Conservation (phyloP, 2,797 vertebrate species). For the Neosalanx taihuensis region DNA sequence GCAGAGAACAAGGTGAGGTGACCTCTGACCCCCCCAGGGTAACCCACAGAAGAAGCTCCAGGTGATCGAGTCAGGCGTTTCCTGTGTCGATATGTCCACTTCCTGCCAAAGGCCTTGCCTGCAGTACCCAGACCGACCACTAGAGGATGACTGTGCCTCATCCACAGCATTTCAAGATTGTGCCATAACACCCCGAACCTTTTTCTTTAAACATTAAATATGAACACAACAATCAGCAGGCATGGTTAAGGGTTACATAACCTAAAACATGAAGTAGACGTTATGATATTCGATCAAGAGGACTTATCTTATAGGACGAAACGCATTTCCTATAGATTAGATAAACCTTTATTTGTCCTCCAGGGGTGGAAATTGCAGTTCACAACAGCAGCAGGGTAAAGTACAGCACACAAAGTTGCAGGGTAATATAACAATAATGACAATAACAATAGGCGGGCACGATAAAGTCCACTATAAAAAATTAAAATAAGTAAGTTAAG, state of each 20-base stretch:
- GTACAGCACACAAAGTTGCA: too few relatives aligned
- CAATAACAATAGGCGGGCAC: too few relatives aligned
- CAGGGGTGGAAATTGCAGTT: too few relatives aligned
- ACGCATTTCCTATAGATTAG: neutral
- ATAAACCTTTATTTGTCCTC: neutral
- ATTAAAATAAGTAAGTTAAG: too few relatives aligned
- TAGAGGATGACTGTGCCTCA: slow-evolving; percentile 68
- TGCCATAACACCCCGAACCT: slow-evolving; percentile 31
- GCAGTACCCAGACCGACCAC: slow-evolving; percentile 48
- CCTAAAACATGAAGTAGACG: slow-evolving; percentile 23
- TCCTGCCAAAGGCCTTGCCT: neutral
- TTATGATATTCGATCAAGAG: slow-evolving; percentile 35
- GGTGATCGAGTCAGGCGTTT: neutral
- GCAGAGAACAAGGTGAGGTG: slow-evolving; percentile 84
- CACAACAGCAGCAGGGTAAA: too few relatives aligned
- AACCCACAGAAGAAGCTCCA: too few relatives aligned
- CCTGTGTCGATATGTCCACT: neutral
- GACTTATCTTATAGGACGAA: neutral
- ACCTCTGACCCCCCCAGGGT: neutral
- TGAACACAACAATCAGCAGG: too few relatives aligned
- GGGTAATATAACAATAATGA: too few relatives aligned
- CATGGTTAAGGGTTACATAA: slow-evolving; percentile 14
- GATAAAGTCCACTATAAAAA: too few relatives aligned
- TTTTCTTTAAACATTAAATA: slow-evolving; percentile 40
- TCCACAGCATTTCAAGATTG: slow-evolving; percentile 22